Percentiles rank a stretch among this genome's conserved stretches.
Evolutionary conservation across 2,888 invertebrate genomes (phyloP).

Genomic region (Luffia ferchaultella): DNA sequence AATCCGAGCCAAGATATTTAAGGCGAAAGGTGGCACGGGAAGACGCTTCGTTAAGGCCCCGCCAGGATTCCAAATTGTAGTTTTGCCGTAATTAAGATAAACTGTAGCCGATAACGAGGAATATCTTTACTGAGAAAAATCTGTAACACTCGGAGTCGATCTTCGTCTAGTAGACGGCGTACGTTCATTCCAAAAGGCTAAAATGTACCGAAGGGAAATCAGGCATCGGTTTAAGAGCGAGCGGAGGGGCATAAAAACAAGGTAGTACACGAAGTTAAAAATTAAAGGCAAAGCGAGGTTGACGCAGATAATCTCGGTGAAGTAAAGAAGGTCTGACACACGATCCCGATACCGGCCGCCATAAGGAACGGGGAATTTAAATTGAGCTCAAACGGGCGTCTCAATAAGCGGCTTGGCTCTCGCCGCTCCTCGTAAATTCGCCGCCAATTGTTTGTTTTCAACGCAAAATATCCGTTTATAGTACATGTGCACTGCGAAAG

Average conservation of each 20-base stretch:
- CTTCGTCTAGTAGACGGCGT: background rate
- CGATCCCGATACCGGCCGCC: constrained; percentile 8
- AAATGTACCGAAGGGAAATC: background rate
- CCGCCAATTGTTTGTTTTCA: constrained; percentile 49
- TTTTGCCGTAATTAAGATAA: constrained; percentile 61
- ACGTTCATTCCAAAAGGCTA: background rate
- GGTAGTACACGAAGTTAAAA: constrained; percentile 13
- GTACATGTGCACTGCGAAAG: constrained; percentile 25
- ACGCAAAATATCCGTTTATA: constrained; percentile 34
- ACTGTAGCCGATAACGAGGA: constrained; percentile 45
- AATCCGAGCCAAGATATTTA: constrained; percentile 46
- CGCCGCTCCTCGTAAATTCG: constrained; percentile 45
- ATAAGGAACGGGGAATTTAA: constrained; percentile 28
- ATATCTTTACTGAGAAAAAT: background rate
- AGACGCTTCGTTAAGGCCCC: constrained; percentile 44
- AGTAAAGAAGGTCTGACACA: constrained; percentile 19
- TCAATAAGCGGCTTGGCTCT: constrained; percentile 58
- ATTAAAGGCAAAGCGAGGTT: constrained; percentile 17
- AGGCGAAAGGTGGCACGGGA: constrained; percentile 51
- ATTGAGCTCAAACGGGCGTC: constrained; percentile 38
- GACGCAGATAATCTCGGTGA: constrained; percentile 18
- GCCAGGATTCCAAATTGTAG: constrained; percentile 50
- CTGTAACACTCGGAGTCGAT: background rate
- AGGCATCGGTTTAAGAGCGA: background rate
- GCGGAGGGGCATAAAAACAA: constrained; percentile 6